These are phyloP conservation scores for Andrena bucephala DNA, from an alignment of 2,888 invertebrate genomes.

Conservation along the genomic window DNA sequence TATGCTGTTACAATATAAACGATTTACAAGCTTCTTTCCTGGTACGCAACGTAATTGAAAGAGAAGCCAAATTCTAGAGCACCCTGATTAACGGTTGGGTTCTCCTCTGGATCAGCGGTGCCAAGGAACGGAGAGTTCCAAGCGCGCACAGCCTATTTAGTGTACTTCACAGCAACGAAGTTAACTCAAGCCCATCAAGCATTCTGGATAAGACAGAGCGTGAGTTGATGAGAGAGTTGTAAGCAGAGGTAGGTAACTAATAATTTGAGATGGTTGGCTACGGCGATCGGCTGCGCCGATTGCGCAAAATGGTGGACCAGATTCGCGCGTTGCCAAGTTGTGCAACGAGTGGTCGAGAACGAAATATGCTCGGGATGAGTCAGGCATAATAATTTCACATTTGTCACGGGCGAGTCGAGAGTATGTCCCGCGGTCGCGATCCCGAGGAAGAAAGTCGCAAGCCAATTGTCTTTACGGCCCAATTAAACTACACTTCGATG, in stretches of 20 bases:
- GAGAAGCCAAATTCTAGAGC: too few relatives aligned
- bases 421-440: neutral
- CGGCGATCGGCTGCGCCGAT: conserved; percentile 44
- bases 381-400: conserved; percentile 63
- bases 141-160: too few relatives aligned
- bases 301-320: conserved; percentile 73
- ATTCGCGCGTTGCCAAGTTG: conserved; percentile 74
- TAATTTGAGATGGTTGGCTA: neutral
- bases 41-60: too few relatives aligned
- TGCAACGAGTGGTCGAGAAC: conserved; percentile 57
- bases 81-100: too few relatives aligned
- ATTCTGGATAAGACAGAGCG: neutral
- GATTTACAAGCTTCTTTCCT: too few relatives aligned
- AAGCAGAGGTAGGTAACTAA: neutral
- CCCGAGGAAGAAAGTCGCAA: conserved; percentile 31
- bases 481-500: conserved; percentile 9
- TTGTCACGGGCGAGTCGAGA: conserved; percentile 2
- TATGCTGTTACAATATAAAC: too few relatives aligned
- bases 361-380: conserved; percentile 64
- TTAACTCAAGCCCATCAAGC: too few relatives aligned
- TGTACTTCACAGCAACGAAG: too few relatives aligned
- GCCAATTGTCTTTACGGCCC: conserved; percentile 42
- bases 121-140: too few relatives aligned
- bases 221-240: neutral
- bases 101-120: too few relatives aligned